phyloP scores from a whole-genome alignment of 1,140 invertebrate species.

The Acromyrmex charruanus region DNA sequence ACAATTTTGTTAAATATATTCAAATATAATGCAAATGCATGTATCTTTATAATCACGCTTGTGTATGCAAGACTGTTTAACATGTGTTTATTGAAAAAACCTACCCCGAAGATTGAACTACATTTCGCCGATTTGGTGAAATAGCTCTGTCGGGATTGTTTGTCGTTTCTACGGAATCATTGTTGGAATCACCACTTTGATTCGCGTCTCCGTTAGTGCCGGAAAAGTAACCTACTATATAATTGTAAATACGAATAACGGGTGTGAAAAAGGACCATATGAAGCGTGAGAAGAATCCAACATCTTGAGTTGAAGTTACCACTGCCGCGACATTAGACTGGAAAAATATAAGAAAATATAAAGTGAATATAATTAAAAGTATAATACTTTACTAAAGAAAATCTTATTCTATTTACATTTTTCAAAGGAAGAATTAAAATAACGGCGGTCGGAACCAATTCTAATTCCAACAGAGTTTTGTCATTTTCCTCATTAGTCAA shows the following conservation, averaged over 20 bases:
- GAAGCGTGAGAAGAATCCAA: conserved; percentile 78
- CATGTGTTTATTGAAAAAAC: conserved; percentile 17
- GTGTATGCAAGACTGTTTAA: background rate
- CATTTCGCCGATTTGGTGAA: conserved; percentile 62
- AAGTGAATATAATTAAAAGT: background rate
- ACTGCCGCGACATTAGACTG: conserved; percentile 74
- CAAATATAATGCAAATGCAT: background rate
- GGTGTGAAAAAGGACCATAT: conserved; percentile 80
- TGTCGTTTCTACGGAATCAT: conserved; percentile 8
- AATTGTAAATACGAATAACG: conserved; percentile 79
- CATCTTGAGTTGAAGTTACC: conserved; percentile 72
- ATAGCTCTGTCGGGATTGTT: conserved; percentile 37
- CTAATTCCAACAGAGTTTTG: conserved; percentile 89
- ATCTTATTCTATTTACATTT: conserved; percentile 74
- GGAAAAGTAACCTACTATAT: conserved; percentile 78
- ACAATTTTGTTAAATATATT: conserved; percentile 10
- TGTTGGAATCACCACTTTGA: conserved; percentile 20
- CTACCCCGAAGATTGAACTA: conserved; percentile 74
- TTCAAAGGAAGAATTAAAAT: conserved; percentile 91
- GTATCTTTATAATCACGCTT: background rate
- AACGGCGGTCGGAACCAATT: conserved; percentile 93
- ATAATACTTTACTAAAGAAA: background rate
- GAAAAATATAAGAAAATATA: conserved; percentile 61
- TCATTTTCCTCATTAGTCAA: conserved; percentile 89
- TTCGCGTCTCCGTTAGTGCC: conserved; percentile 48